Base-by-base conservation (phyloP, 2,888 invertebrate species). In the Ceriagrion tenellum region DNA sequence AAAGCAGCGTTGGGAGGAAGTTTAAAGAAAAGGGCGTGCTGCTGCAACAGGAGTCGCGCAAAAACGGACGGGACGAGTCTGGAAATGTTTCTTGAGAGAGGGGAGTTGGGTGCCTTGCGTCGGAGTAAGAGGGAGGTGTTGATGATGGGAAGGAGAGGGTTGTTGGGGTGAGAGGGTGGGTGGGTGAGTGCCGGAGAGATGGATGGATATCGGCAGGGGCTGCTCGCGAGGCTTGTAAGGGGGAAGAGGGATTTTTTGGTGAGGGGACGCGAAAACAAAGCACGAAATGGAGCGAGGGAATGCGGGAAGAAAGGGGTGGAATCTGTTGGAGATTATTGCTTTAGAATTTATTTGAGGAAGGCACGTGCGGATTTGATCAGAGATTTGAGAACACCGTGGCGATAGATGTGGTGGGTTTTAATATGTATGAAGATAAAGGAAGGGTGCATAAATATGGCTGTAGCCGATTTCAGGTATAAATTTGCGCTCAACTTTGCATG, bases 11-110 rank as follows among this genome's bases (percentile, higher is more conserved):
- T 55, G 55, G 47, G 55, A 6, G 16, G 55, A 40, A n/a, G 23
- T 26, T n/a, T 23, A 55, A 8, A 3, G 26, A 89, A 55, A 89
- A 12, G 55, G 55, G 8, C 26, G n/a, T 59, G 4, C 18, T 13
- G 89, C 47, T n/a, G 89, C 47, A 55, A 89, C 55, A 55, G 89
- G 47, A 89, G 89, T 26, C n/a, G 89, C n/a, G 55, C 47, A 55
- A n/a, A 89, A 55, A 89, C n/a, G 89, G 26, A 40, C 18, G 55
- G 55, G 55, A 16, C 26, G 12, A 26, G 55, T 35, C 35, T 47
- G 10, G 55, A 55, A 26, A 18, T 20, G 56, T 4, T 20, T 55
- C 35, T 40, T 4, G 74, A 0, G 69, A 23, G 26, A 47, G 40
- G 47, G 47, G n/a, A 6, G 26, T 59, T 59, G 0, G 59, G 20